A percentile compares a stretch with the other conserved stretches of the same genome.
Conservation (phyloP, 1,140 invertebrate species). For the Lethocerus indicus region DNA sequence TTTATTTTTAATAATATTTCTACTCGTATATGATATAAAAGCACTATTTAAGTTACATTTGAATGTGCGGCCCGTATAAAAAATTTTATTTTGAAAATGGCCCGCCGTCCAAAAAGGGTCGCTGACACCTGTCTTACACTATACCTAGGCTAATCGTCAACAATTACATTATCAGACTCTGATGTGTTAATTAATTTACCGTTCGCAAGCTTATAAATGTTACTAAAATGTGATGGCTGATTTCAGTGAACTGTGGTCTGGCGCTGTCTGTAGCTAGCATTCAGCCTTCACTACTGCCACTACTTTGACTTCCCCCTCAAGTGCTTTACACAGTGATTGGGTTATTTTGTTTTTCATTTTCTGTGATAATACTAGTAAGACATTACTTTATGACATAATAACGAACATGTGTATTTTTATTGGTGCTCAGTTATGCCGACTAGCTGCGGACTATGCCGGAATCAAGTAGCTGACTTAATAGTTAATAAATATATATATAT, state of each 20-base stretch:
- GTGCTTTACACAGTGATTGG: slow-evolving; percentile 22
- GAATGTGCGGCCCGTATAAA: no score
- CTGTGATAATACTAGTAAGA: slow-evolving; percentile 19
- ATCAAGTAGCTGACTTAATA: slow-evolving; percentile 14
- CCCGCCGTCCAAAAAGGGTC: no score
- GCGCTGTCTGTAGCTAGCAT: slow-evolving; percentile 8
- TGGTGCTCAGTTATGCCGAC: slow-evolving; percentile 20
- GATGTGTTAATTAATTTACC: no score
- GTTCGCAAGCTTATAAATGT: no score
- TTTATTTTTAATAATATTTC: no score
- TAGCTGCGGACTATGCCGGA: slow-evolving; percentile 10
- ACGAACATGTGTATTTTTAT: slow-evolving; percentile 15
- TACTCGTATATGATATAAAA: no score
- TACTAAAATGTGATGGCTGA: background rate
- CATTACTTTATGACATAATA: slow-evolving; percentile 13
- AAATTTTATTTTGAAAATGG: no score
- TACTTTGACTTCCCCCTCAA: slow-evolving; percentile 21
- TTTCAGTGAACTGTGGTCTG: slow-evolving; percentile 14
- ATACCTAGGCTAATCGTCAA: no score
- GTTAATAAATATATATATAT: no score
- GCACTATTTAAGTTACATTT: no score
- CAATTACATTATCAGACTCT: no score
- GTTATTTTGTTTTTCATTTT: slow-evolving; percentile 21
- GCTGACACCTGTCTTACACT: no score
- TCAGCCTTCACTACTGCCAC: slow-evolving; percentile 16